Percentiles rank a stretch among this genome's conserved stretches.
Conservation (phyloP, 2,888 invertebrate species). For the Neuroscelio doddi region DNA sequence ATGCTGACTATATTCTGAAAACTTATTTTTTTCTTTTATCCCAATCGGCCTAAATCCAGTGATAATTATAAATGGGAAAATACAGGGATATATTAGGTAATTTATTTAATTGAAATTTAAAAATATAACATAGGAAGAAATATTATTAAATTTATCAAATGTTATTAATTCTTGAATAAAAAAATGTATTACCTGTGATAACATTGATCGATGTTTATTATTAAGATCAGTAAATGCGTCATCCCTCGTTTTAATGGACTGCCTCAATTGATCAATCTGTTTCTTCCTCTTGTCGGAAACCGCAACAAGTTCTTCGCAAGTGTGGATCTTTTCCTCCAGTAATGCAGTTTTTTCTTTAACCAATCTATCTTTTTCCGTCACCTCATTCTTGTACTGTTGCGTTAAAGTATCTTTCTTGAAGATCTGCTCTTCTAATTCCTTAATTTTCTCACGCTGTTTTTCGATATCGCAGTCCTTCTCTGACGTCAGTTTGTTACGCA, state of each 20-base stretch:
- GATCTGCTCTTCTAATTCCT: slow-evolving; percentile 62
- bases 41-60: too few relatives aligned
- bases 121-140: too few relatives aligned
- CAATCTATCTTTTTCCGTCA: slow-evolving; percentile 62
- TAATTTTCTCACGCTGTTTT: slow-evolving; percentile 56
- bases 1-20: too few relatives aligned
- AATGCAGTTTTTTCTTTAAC: slow-evolving; percentile 60
- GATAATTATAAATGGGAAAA: too few relatives aligned
- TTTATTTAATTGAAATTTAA: too few relatives aligned
- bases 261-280: slow-evolving; percentile 71
- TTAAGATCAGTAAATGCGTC: slow-evolving; percentile 72
- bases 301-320: slow-evolving; percentile 60
- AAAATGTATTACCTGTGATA: slow-evolving; percentile 66
- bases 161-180: too few relatives aligned
- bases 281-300: slow-evolving; percentile 72
- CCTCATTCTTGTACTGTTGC: slow-evolving; percentile 63
- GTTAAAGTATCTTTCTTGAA: slow-evolving; percentile 65
- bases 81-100: too few relatives aligned
- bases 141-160: too few relatives aligned
- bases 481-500: slow-evolving; percentile 55
- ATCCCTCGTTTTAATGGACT: slow-evolving; percentile 70
- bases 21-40: too few relatives aligned
- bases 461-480: slow-evolving; percentile 61
- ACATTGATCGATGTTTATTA: slow-evolving; percentile 67
- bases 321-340: slow-evolving; percentile 61